Conservation (phyloP, 2,797 vertebrate species). For the Tympanoctomys barrerae region DNA sequence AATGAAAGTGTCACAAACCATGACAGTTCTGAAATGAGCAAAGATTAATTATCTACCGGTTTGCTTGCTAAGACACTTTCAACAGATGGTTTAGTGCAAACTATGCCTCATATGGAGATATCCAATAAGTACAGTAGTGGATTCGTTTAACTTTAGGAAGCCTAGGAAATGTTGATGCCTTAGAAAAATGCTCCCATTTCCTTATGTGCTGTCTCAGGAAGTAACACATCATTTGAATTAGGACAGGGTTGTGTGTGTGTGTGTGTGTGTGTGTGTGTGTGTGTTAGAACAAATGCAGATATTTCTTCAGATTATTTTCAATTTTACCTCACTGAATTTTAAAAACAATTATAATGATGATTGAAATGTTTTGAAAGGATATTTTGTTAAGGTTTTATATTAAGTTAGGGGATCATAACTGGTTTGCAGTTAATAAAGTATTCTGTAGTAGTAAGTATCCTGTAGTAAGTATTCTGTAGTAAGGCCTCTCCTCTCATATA, state of each 20-base stretch:
- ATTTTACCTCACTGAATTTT: neutral
- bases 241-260: neutral
- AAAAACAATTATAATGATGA: slow-evolving; percentile 22
- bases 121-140: neutral
- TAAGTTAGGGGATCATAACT: neutral
- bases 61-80: neutral
- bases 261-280: neutral
- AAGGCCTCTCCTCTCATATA: neutral
- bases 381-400: slow-evolving; percentile 13
- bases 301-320: neutral
- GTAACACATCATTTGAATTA: slow-evolving; percentile 49
- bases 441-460: too few species aligned
- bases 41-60: slow-evolving; percentile 30
- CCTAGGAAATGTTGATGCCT: neutral
- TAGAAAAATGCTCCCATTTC: slow-evolving; percentile 25
- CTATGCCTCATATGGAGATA: neutral
- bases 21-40: neutral
- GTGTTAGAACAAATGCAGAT: neutral
- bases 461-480: too few species aligned
- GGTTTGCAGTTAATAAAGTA: slow-evolving; percentile 3
- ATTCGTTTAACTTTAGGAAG: slow-evolving; percentile 12
- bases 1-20: neutral
- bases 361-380: slow-evolving; percentile 2
- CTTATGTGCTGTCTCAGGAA: neutral
- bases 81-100: neutral